These are phyloP conservation scores for Labeo catla DNA, from an alignment of 2,113 vertebrate genomes.

Conservation along the genomic window DNA sequence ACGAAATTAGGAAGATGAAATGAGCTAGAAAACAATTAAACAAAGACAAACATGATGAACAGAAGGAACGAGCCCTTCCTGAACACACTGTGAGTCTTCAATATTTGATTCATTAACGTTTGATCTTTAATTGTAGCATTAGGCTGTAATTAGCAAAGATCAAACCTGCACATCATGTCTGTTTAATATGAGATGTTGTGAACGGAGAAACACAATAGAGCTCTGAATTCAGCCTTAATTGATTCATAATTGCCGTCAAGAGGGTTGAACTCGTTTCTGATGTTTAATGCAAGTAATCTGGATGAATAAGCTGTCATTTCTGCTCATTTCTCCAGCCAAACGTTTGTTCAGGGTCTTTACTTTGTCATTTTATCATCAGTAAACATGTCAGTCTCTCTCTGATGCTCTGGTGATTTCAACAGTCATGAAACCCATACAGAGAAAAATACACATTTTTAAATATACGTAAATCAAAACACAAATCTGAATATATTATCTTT, in stretches of 20 bases:
- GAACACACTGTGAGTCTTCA: not conserved
- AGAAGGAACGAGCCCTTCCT: not conserved
- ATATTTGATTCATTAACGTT: not conserved
- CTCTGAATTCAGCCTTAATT: slow-evolving; percentile 32
- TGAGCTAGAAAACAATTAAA: not conserved
- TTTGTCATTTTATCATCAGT: not conserved
- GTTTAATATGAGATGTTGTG: slow-evolving; percentile 24
- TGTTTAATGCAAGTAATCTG: not conserved
- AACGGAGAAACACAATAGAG: slow-evolving; percentile 5
- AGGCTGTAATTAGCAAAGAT: slow-evolving; percentile 35
- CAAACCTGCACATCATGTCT: slow-evolving; percentile 56
- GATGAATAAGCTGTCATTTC: not conserved
- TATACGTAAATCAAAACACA: too few species aligned
- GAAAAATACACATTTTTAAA: too few species aligned
- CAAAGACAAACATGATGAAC: not conserved
- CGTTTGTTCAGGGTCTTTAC: not conserved
- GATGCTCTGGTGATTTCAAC: too few species aligned
- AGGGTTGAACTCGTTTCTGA: not conserved
- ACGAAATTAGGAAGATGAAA: not conserved
- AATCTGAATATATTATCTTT: too few species aligned
- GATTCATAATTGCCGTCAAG: slow-evolving; percentile 5
- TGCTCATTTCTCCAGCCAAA: not conserved
- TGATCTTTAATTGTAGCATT: slow-evolving; percentile 3
- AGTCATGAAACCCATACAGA: too few species aligned
- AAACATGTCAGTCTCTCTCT: not conserved